These are phyloP conservation scores for Micrastur ruficollis DNA, from an alignment of 2,797 vertebrate species.

Conservation along the genomic window DNA sequence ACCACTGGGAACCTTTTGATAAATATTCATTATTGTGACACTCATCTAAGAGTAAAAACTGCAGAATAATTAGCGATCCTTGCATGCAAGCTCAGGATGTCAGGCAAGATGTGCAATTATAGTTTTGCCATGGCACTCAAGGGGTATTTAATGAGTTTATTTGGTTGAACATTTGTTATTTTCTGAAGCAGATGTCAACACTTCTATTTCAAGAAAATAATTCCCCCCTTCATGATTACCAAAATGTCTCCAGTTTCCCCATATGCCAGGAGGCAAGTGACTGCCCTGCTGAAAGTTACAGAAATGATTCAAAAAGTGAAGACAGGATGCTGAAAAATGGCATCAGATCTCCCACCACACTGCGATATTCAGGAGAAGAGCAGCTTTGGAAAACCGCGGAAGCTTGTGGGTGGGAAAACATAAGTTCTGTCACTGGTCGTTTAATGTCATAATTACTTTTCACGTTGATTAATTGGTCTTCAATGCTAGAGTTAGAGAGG, in stretches of 20 bases:
- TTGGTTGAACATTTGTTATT: background rate
- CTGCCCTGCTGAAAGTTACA: background rate
- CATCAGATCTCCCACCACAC: background rate
- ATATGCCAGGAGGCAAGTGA: background rate
- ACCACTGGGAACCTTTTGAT: background rate
- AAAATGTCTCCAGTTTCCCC: background rate
- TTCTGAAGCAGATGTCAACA: background rate
- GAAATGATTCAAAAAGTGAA: background rate
- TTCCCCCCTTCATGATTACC: background rate
- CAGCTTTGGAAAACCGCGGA: background rate
- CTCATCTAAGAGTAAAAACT: background rate
- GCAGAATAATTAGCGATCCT: background rate
- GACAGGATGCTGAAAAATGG: background rate
- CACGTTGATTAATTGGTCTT: background rate
- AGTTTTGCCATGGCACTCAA: background rate
- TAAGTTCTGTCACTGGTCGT: background rate
- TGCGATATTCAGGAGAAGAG: background rate
- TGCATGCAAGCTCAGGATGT: background rate
- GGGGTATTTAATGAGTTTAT: slow-evolving; percentile 3
- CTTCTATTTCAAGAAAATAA: background rate
- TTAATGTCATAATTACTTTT: slow-evolving; percentile 23
- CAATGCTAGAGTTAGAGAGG: background rate
- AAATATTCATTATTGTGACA: background rate
- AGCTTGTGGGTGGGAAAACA: background rate
- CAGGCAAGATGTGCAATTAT: background rate